These are phyloP conservation scores for Neosalanx taihuensis DNA, from an alignment of 2,797 vertebrate genomes.

Conservation along the genomic window DNA sequence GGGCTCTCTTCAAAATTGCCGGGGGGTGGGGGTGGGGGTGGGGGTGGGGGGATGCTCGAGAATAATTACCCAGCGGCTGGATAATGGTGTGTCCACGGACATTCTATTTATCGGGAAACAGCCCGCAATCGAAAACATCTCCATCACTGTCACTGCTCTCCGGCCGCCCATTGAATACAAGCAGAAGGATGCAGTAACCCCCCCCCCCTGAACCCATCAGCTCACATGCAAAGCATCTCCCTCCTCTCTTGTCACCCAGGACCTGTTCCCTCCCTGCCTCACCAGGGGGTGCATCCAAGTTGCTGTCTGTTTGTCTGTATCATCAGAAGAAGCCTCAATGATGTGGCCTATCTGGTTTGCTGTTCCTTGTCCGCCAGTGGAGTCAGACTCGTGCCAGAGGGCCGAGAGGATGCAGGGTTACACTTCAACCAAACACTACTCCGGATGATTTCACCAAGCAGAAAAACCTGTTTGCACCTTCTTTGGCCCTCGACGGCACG, in stretches of 20 bases:
- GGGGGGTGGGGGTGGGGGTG: no score
- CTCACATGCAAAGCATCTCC: background rate
- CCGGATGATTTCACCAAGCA: no score
- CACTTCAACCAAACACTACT: no score
- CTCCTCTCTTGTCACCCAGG: background rate
- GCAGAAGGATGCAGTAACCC: background rate
- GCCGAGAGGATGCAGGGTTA: no score
- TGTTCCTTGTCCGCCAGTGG: background rate
- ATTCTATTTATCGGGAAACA: conserved; percentile 2
- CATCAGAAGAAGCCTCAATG: background rate
- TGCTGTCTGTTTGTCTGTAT: conserved; percentile 5
- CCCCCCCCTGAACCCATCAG: background rate
- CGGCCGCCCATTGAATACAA: background rate
- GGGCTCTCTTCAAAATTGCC: background rate
- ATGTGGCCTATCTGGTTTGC: background rate
- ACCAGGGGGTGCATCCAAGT: background rate
- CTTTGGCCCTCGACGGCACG: no score
- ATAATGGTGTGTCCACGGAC: conserved; percentile 13
- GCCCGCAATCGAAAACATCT: conserved; percentile 28
- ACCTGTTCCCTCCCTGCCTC: background rate
- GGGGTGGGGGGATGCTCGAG: background rate
- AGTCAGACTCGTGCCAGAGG: no score
- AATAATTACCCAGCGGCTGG: conserved; percentile 19
- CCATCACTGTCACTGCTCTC: conserved; percentile 26
- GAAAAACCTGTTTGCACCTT: no score